Conservation (phyloP, 2,888 invertebrate genomes). For the Drosophila algonquin region DNA sequence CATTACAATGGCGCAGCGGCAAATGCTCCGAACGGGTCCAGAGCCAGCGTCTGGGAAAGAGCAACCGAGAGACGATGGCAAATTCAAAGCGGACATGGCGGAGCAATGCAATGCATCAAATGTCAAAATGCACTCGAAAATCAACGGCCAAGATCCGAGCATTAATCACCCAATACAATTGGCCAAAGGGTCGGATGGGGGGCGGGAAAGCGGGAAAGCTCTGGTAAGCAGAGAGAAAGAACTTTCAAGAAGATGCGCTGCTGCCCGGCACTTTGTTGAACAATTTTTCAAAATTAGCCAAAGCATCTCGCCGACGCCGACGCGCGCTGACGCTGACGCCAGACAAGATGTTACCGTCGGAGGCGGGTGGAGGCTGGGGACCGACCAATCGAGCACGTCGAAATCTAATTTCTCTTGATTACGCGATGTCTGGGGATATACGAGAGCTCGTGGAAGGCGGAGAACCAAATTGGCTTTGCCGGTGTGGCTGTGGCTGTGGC, state of each 20-base stretch:
- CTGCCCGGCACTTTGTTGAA: constrained; percentile 53
- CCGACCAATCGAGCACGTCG: constrained; percentile 76
- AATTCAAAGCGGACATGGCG: constrained; percentile 8
- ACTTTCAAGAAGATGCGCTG: constrained; percentile 53
- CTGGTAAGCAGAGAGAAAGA: constrained; percentile 28
- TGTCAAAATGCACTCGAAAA: constrained; percentile 75
- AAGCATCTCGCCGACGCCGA: constrained; percentile 39
- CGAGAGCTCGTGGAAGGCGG: background rate
- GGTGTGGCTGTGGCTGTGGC: constrained; percentile 14
- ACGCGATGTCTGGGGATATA: constrained; percentile 44
- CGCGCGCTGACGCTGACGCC: constrained; percentile 6
- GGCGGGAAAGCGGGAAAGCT: constrained; percentile 2
- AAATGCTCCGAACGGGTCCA: too few relatives aligned
- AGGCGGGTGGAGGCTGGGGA: background rate
- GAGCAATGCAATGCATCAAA: constrained; percentile 74
- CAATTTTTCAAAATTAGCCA: constrained; percentile 75
- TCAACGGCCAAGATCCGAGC: constrained; percentile 70
- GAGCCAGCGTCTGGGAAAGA: background rate
- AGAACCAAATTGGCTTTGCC: constrained; percentile 69
- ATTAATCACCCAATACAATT: constrained; percentile 67
- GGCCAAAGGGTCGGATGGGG: constrained; percentile 29
- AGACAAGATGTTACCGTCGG: constrained; percentile 35
- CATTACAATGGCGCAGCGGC: constrained; percentile 58
- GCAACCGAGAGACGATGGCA: constrained; percentile 4
- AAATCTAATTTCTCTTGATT: constrained; percentile 81